Conservation (phyloP, 2,797 vertebrate species). For the Sebastes vulpes region DNA sequence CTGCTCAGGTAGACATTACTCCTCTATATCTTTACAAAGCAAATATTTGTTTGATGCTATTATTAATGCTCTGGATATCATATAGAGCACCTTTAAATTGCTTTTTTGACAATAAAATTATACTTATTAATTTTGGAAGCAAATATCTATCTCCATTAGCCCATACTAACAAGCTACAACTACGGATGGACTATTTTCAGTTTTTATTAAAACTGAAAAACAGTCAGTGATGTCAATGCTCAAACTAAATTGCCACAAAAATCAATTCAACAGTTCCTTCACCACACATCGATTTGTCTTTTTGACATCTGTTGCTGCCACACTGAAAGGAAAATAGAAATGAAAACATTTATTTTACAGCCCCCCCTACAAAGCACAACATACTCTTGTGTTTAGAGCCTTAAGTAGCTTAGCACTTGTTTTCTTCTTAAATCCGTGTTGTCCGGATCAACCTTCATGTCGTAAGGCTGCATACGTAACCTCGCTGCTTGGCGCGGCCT, state of each 20-base stretch:
- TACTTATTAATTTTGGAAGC: neutral
- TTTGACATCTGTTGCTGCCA: neutral
- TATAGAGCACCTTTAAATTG: neutral
- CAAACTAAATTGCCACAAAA: neutral
- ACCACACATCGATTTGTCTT: neutral
- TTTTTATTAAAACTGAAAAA: neutral
- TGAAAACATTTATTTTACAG: neutral
- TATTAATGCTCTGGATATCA: no score
- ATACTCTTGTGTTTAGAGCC: neutral
- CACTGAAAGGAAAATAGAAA: neutral
- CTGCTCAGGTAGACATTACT: no score
- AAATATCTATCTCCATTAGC: no score
- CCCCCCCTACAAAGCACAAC: neutral
- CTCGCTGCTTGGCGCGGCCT: neutral
- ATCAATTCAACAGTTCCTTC: neutral
- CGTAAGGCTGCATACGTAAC: conserved; percentile 31
- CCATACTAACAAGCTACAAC: neutral
- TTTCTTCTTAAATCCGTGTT: conserved; percentile 29
- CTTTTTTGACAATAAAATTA: neutral
- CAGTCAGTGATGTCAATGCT: neutral
- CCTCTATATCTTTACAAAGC: no score
- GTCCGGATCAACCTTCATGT: conserved; percentile 24
- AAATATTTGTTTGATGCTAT: no score
- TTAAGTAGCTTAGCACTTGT: neutral
- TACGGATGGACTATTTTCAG: neutral